Percentiles rank a stretch among this genome's conserved stretches.
These are phyloP conservation scores for Osmoderma eremita DNA, from an alignment of 2,888 invertebrate species.

Conservation along the genomic window DNA sequence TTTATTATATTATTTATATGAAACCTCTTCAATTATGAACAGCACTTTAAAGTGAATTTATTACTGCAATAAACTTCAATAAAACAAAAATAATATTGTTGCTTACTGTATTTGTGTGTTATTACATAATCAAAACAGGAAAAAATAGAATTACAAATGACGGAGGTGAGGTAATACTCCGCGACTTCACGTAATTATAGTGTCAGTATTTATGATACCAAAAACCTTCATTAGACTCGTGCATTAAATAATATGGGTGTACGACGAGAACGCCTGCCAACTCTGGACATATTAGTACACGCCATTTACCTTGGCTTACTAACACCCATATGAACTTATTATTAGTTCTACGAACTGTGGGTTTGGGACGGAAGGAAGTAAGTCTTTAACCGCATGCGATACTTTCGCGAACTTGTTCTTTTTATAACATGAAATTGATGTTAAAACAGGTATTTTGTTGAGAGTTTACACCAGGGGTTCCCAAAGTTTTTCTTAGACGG, in stretches of 20 bases:
- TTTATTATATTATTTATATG: not conserved
- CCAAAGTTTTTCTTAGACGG: too few relatives aligned
- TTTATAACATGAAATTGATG: too few relatives aligned
- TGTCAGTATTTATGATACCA: conserved; percentile 9
- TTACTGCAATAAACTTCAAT: not conserved
- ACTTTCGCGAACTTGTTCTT: conserved; percentile 7
- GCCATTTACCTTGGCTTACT: conserved; percentile 38
- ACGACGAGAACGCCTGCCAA: conserved; percentile 17
- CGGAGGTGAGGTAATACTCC: conserved; percentile 5
- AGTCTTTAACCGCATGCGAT: conserved; percentile 20
- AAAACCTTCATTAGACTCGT: conserved; percentile 6
- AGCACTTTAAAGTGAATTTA: not conserved
- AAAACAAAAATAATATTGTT: not conserved
- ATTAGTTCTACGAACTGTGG: conserved; percentile 11
- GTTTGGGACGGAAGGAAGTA: conserved; percentile 25
- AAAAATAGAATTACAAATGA: not conserved
- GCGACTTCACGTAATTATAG: conserved; percentile 15
- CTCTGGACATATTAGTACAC: conserved; percentile 27
- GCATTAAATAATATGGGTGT: conserved; percentile 23
- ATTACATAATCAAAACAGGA: conserved; percentile 1
- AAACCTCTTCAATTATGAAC: not conserved
- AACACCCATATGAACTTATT: conserved; percentile 33
- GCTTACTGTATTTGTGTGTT: not conserved
- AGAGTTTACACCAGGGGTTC: too few relatives aligned
- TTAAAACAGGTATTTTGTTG: too few relatives aligned